Evolutionary conservation across 2,888 invertebrate species (phyloP).

Genomic region (Metacarcinus magister): DNA sequence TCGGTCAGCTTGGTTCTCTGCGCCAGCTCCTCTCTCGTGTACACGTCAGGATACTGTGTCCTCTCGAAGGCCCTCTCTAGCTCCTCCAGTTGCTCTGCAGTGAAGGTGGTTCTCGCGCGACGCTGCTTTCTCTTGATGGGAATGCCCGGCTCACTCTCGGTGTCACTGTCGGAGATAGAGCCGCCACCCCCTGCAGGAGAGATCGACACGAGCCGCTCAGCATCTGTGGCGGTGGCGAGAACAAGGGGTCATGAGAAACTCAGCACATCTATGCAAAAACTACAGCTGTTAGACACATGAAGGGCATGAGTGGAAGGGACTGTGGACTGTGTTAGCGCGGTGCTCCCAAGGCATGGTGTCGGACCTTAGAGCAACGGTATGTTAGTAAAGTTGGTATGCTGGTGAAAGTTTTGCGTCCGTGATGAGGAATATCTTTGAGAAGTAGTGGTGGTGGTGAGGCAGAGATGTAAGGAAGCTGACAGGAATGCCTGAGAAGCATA

Average conservation of each 20-base stretch:
- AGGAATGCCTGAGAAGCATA: neutral
- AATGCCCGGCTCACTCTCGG: conserved; percentile 95
- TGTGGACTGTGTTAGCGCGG: neutral
- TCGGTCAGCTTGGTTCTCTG: conserved; percentile 92
- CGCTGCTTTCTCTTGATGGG: conserved; percentile 95
- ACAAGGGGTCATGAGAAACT: neutral
- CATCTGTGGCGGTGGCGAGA: conserved; percentile 64
- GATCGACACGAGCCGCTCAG: conserved; percentile 63
- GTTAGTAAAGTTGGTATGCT: neutral
- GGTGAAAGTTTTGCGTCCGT: conserved; percentile 17
- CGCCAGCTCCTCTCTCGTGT: conserved; percentile 96
- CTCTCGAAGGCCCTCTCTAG: conserved; percentile 94
- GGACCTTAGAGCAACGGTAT: conserved; percentile 5
- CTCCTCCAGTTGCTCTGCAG: conserved; percentile 95
- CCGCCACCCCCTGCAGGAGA: conserved; percentile 74
- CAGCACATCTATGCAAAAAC: neutral
- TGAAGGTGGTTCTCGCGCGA: conserved; percentile 96
- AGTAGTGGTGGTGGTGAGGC: neutral
- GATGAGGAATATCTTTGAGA: conserved; percentile 9
- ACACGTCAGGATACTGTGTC: conserved; percentile 97
- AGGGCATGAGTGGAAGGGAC: neutral
- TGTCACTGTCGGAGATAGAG: conserved; percentile 89
- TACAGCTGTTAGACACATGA: conserved; percentile 15
- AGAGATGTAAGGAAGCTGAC: neutral
- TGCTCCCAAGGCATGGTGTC: neutral